Evolutionary conservation across 2,797 vertebrate species (phyloP), one percentile per base, ranked within the genome.

Genomic region (Melanotaenia pygmaea): DNA sequence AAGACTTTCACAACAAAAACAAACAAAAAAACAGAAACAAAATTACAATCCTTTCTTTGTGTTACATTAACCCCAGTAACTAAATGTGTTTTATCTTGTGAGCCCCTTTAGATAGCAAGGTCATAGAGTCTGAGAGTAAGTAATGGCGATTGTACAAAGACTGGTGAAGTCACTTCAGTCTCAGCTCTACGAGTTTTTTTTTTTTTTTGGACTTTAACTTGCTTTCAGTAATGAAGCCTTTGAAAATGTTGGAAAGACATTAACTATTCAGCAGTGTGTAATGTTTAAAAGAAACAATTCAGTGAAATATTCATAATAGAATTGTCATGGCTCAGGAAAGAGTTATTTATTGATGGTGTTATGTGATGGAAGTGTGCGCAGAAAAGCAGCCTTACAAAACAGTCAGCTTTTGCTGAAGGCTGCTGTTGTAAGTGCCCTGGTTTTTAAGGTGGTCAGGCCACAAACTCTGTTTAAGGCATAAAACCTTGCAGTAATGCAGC

Each of bases 221-320:
- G 32, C 47, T 82, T 73, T 79, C 66, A 76, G 12, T 65, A 54
- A 53, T 0, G 53, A 85, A 59, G 65, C 63, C 51, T 37, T 50
- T 24, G 38, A 87, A 74, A 66, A 70, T 20, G 74, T 57, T 74
- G 57, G 30, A 53, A 72, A 75, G 32, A 20, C 81, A 87, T 93
- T 67, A 90, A 90, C 59, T 74, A 92, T 93, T 90, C 63, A 91
- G 38, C 59, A 76, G 64, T 64, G 74, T 83, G 72, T 83, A 82
- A 86, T 67, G 79, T 87, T 56, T 40, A 85, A 54, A 34, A 57
- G 26, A 75, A 77, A 85, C 71, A 86, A 85, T 71, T 80, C 59
- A 22, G 76, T 91, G 62, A 90, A 94, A 92, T 88, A 94, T 94
- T 92, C 72, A 93, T 91, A 51, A 81, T 76, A 54, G 64, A 79